Base-by-base conservation (phyloP, 2,888 invertebrate genomes). In the Cancer borealis region DNA sequence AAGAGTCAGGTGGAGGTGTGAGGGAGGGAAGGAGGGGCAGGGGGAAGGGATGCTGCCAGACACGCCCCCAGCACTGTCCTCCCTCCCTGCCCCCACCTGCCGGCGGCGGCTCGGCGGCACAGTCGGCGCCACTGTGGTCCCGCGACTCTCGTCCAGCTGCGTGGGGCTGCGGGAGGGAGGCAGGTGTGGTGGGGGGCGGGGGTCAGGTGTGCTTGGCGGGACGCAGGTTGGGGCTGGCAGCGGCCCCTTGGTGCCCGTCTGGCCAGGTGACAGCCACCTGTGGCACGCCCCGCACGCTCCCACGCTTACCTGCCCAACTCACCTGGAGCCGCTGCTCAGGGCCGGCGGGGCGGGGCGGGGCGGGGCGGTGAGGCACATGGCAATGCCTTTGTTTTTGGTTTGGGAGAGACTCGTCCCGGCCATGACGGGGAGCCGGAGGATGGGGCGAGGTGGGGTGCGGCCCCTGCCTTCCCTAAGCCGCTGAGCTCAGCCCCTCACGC, bases 251-350 rank as follows among this genome's bases (percentile, higher is more conserved):
- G 79, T 79, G 79, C 79, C 79, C 79, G 79, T 10, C 79, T 10
- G 79, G 26, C 79, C 79, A 79, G 79, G 79, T 79, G 79, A 79
- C 79, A 30, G 79, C 79, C 79, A 79, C 79, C 79, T 79, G 79
- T 79, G 79, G 79, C 79, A 79, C 79, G 30, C 30, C 26, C 79
- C 26, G n/a, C 66, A 66, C 66, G 66, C 66, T 66, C 66, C 66
- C 66, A 66, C 66, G 79, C 79, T 30, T 30, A 10, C 79, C 26
- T 30, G 79, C 79, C 8, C 26, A 30, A 10, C 30, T 79, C 30
- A 30, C 79, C 79, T 26, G 79, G 79, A 30, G n/a, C 21, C 66
- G 14, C n/a, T 54, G 54, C 54, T 54, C 54, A 14, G 66, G 66
- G 66, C 79, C 30, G 30, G 79, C 79, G 79, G 30, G 79, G 79